phyloP scores from a whole-genome alignment of 2,888 invertebrate species.

The Drosophila villosipedis region DNA sequence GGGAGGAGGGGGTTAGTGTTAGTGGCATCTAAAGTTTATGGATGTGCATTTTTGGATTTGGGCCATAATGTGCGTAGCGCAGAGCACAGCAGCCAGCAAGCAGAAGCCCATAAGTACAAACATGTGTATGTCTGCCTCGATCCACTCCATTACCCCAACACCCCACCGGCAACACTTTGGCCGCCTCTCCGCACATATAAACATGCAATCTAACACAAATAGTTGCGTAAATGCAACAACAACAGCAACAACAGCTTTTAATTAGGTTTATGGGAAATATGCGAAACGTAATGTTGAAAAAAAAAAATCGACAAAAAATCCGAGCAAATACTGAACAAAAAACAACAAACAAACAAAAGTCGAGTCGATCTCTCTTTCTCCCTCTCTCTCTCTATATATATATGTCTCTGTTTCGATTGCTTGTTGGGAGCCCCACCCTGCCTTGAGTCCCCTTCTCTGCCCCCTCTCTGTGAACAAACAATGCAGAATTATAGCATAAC shows the following conservation, averaged over 20 bases:
- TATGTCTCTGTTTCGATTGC: not conserved
- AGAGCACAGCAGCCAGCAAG: constrained; percentile 12
- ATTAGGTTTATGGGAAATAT: constrained; percentile 78
- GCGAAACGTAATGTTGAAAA: constrained; percentile 61
- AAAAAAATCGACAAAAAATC: constrained; percentile 38
- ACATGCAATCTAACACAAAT: constrained; percentile 64
- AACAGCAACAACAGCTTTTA: constrained; percentile 52
- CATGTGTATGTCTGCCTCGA: constrained; percentile 22
- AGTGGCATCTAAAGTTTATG: constrained; percentile 25
- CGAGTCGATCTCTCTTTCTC: constrained; percentile 7
- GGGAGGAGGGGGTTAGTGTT: not conserved
- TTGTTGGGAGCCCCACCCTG: not conserved
- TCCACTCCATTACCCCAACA: not conserved
- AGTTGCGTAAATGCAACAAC: constrained; percentile 67
- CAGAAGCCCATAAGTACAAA: constrained; percentile 35
- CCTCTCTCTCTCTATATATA: not conserved
- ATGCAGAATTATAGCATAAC: constrained; percentile 80
- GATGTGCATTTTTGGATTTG: constrained; percentile 31
- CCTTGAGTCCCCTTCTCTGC: not conserved
- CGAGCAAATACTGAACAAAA: constrained; percentile 34
- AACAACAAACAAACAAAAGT: constrained; percentile 27
- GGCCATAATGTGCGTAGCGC: constrained; percentile 28
- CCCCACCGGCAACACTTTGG: not conserved
- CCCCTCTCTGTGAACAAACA: constrained; percentile 39
- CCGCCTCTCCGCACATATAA: constrained; percentile 10